Conservation (phyloP, 2,113 vertebrate genomes). For the Phalacrocorax pelagicus region DNA sequence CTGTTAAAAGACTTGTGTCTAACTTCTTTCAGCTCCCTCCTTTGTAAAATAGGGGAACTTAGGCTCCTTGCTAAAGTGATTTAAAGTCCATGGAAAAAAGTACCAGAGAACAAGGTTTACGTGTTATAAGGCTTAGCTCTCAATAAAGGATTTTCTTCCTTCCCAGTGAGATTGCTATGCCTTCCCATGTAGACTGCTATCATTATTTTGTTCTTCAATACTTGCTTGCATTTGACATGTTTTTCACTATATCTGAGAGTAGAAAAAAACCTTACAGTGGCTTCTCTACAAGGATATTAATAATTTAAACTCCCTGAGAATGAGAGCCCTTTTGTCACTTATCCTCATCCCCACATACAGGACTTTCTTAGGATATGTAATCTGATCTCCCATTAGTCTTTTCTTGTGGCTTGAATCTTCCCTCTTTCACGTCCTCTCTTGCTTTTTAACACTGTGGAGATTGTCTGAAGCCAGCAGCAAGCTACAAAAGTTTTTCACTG, state of each 20-base stretch:
- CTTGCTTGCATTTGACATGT: background rate
- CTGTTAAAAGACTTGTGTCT: background rate
- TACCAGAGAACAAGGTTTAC: background rate
- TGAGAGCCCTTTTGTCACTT: background rate
- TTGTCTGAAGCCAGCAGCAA: background rate
- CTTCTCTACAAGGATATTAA: background rate
- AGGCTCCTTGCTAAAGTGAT: background rate
- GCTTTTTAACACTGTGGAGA: background rate
- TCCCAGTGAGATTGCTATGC: background rate
- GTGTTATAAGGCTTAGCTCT: background rate
- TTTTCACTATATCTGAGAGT: background rate
- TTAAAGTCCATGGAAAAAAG: background rate
- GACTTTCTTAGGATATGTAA: background rate
- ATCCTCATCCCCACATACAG: background rate
- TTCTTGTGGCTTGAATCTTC: background rate
- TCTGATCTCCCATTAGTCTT: background rate
- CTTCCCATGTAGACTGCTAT: background rate
- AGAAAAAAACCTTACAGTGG: background rate
- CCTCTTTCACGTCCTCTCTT: background rate
- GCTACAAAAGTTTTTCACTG: background rate
- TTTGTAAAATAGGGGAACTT: background rate
- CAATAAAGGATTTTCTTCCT: background rate
- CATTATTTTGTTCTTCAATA: background rate
- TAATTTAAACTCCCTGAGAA: slow-evolving; percentile 18
- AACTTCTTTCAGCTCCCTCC: background rate